These are phyloP conservation scores for Melieria crassipennis DNA, from an alignment of 2,888 invertebrate genomes.

Conservation along the genomic window DNA sequence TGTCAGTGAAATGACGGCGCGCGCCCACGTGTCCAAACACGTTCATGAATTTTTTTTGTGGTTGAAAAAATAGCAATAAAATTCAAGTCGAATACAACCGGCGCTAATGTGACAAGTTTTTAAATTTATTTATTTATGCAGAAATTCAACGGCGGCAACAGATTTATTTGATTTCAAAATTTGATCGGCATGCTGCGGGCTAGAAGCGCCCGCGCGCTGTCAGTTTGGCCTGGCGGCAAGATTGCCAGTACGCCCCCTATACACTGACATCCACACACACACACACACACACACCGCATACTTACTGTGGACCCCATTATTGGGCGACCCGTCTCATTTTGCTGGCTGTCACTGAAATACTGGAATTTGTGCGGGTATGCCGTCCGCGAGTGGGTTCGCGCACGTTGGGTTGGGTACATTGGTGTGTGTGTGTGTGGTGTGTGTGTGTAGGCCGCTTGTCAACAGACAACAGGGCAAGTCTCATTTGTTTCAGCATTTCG, in stretches of 20 bases:
- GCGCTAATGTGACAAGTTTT: background rate
- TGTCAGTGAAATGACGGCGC: no score
- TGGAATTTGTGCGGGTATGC: background rate
- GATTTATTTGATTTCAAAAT: constrained; percentile 8
- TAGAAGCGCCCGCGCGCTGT: background rate
- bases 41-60: no score
- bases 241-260: background rate
- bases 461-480: constrained; percentile 9
- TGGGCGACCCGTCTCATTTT: no score
- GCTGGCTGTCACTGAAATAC: no score
- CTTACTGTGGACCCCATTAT: no score
- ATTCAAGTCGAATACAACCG: no score
- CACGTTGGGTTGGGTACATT: background rate
- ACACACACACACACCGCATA: no score
- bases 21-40: no score
- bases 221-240: background rate
- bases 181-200: background rate
- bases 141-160: constrained; percentile 10
- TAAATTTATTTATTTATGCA: constrained; percentile 30
- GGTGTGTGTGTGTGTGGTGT: constrained; percentile 11
- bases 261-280: background rate
- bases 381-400: background rate
- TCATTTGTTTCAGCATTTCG: no score
- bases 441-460: constrained; percentile 3
- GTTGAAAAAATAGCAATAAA: no score